Base-by-base conservation (phyloP, 2,888 invertebrate species). In the Oscheius sp. region DNA sequence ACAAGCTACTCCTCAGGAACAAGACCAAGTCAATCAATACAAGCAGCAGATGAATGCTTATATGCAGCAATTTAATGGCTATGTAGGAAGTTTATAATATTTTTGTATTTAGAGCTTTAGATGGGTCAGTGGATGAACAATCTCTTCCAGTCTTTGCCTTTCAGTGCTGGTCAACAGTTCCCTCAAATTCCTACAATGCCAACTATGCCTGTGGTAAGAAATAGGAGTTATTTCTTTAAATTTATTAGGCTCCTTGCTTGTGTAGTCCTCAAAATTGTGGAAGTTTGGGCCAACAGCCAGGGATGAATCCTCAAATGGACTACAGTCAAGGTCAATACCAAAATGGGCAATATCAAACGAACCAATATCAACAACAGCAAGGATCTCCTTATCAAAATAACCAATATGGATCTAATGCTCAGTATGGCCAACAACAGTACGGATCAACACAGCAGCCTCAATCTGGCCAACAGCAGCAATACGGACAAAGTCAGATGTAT, bases 101-200 rank as follows among this genome's bases (percentile, higher is more conserved):
- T n/a, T 23, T n/a, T 12, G 15, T 15, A n/a, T 58, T 10, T n/a
- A 17, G 6, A 29, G n/a, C 8, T 58, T 48, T 23, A 76, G 76
- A 72, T 76, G 55, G 76, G 76, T 10, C 52, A 70, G 23, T 77
- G 77, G 77, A 72, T 77, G 68, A 73, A 69, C 65, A 73, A 74
- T 3, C 74, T 77, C 5, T 75, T 77, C 71, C 71, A 70, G 64
- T 57, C 72, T 5, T 67, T 75, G 45, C 74, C 73, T 23, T 42
- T 69, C 25, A 42, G 58, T n/a, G 61, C 33, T 39, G 74, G 71
- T 10, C 69, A 70, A 17, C 69, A 72, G 20, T 75, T 77, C 71
- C 77, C 77, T 23, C 70, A 66, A 45, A 70, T 73, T 45, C 77
- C 77, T 25, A 71, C 67, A 12, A 75, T 77, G 75, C 77, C 74